phyloP scores from a whole-genome alignment of 2,113 vertebrate genomes.

The Stegastes partitus region DNA sequence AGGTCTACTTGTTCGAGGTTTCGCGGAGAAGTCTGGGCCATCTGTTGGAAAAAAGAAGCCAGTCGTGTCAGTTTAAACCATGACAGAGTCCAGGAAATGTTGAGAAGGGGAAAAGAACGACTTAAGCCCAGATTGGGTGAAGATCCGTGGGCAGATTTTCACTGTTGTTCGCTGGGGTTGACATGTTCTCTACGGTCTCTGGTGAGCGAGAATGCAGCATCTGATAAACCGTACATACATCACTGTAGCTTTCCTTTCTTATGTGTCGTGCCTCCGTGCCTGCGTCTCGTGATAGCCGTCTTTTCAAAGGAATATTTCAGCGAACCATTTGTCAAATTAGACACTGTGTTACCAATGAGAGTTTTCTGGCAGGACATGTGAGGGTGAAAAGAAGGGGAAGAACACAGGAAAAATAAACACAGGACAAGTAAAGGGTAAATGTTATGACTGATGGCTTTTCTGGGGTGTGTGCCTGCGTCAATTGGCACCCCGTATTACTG shows the following conservation, averaged over 20 bases:
- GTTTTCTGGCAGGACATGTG: slow-evolving; percentile 54
- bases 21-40: slow-evolving; percentile 20
- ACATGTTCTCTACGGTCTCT: slow-evolving; percentile 54
- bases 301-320: slow-evolving; percentile 48
- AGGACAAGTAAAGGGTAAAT: slow-evolving; percentile 62
- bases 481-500: slow-evolving; percentile 61
- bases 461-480: slow-evolving; percentile 57
- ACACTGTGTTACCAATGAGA: slow-evolving; percentile 51
- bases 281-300: slow-evolving; percentile 19
- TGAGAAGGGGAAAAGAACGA: background rate
- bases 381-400: slow-evolving; percentile 44
- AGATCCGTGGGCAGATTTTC: slow-evolving; percentile 54
- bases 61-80: slow-evolving; percentile 60
- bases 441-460: slow-evolving; percentile 79
- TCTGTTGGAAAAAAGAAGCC: slow-evolving; percentile 46
- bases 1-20: slow-evolving; percentile 5
- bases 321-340: slow-evolving; percentile 64
- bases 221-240: slow-evolving; percentile 57
- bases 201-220: slow-evolving; percentile 14
- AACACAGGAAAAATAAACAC: slow-evolving; percentile 61
- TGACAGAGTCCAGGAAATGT: slow-evolving; percentile 66
- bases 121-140: slow-evolving; percentile 19
- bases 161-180: slow-evolving; percentile 55
- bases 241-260: slow-evolving; percentile 32
- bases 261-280: slow-evolving; percentile 16